Percentiles rank a stretch among this genome's conserved stretches.
phyloP scores from a whole-genome alignment of 2,113 vertebrate genomes.

The Todiramphus saurophagus region DNA sequence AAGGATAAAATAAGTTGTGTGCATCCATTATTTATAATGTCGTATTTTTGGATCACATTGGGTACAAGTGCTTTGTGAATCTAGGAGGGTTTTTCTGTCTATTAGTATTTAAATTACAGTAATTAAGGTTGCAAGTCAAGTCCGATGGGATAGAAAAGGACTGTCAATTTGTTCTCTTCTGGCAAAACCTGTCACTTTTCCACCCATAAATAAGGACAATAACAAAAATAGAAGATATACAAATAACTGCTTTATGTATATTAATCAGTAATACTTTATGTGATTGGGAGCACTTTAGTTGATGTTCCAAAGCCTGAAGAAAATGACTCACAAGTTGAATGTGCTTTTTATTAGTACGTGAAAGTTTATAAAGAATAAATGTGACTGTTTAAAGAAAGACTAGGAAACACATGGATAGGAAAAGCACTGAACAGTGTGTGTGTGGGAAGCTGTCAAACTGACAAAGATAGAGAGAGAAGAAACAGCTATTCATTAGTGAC shows the following conservation, averaged over 20 bases:
- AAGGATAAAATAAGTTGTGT: neutral
- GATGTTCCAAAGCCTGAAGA: neutral
- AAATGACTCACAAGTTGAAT: slow-evolving; percentile 1
- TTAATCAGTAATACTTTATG: neutral
- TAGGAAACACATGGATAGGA: slow-evolving; percentile 32
- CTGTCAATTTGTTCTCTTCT: neutral
- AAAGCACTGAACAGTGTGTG: neutral
- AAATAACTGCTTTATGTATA: neutral
- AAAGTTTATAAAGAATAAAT: slow-evolving; percentile 1
- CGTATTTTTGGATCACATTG: neutral
- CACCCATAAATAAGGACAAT: neutral
- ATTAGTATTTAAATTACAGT: neutral
- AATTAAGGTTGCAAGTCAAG: neutral
- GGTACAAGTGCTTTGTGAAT: neutral
- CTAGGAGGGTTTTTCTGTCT: neutral
- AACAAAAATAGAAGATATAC: neutral
- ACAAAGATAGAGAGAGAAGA: slow-evolving; percentile 6
- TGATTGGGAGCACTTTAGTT: neutral
- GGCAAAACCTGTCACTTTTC: neutral
- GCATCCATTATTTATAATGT: neutral
- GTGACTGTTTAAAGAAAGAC: neutral
- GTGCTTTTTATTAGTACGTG: neutral
- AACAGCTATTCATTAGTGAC: neutral
- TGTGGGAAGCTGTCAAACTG: slow-evolving; percentile 21
- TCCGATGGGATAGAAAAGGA: neutral